Evolutionary conservation across 2,797 vertebrate genomes (phyloP), one percentile per base, ranked within the genome.

Genomic region (Mareca penelope): DNA sequence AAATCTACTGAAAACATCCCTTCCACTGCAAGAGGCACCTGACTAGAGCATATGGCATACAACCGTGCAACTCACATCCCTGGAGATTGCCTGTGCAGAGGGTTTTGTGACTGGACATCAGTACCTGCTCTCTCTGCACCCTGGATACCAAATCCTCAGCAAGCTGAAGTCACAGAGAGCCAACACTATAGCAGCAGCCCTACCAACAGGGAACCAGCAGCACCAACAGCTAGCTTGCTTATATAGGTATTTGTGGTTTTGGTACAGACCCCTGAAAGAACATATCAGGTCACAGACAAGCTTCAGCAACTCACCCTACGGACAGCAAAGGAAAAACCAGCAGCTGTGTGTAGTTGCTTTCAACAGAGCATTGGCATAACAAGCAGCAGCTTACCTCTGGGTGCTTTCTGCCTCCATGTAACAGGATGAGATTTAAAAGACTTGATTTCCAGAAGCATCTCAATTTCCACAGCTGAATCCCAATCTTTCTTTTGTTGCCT

Each of bases 211-310:
- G 46, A n/a, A 9, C 1, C 46, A 48, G 3, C 0, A 48, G 65
- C 4, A 10, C 1, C 46, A 48, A 3, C 0, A 48, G 69, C 4
- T 42, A 1, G 29, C 48, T 50, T 9, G n/a, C 12, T 35, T 1
- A 2, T 0, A 5, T 4, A 0, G 52, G 28, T 0, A 2, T 3
- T 3, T 39, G 33, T 21, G 50, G 18, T 39, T 31, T 21, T 23
- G 10, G 18, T 1, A 4, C 1, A 6, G 56, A 39, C 12, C 26
- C 40, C 39, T 1, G 1, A 33, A 39, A 77, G 33, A 56, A 21
- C 6, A 0, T 2, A 50, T n/a, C 42, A 46, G 59, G 29, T 19
- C 37, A 9, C 77, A 81, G 22, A 17, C 37, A 53, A 24, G 26
- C 35, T 76, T 57, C 10, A 71, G 42, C 76, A 48, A 22, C n/a